Base-by-base conservation (phyloP, 2,797 vertebrate genomes). In the Triplophysa bombifrons region DNA sequence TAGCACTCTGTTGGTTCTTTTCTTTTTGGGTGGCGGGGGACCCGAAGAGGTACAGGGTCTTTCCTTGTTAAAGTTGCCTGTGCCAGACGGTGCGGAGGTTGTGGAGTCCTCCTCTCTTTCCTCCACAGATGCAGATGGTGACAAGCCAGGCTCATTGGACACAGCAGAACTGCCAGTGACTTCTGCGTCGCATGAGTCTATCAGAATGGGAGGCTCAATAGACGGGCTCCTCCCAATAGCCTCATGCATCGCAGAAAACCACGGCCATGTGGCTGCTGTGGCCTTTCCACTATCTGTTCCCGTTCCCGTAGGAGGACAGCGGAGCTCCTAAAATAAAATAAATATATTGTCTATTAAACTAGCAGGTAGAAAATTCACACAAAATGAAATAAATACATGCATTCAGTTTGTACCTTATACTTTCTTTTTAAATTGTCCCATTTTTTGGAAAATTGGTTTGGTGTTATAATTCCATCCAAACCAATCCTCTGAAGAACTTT, bases 41-140 rank as follows among this genome's bases (percentile, higher is more conserved):
- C 22, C 14, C 6, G 3, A 25, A 8, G 41, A 50, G 16, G 66
- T 50, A 13, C 2, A 25, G 1, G 44, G 14, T 4, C 2, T 5
- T 25, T 50, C 14, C 44, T 27, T 27, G 25, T 27, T 2, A 27
- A 27, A 27, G 25, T 27, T 27, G 25, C 25, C 25, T 27, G 25
- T 27, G 25, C 25, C 25, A 27, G 25, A 27, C 25, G 2, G 17
- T 38, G 9, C 3, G 11, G 17, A 41, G 34, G 9, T n/a, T 4
- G 11, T 13, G 0, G 2, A 12, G 63, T 65, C 44, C 22, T 48
- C 41, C 20, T 67, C 41, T 3, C 6, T 48, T 48, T 67, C 65
- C 65, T 27, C 66, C n/a, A 50, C 68, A 70, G 25, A 9, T 70
- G 14, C 68, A 70, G 25, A 9, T 70, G 14, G 67, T 69, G 67